A percentile compares a stretch with the other conserved stretches of the same genome.
Evolutionary conservation across 1,140 invertebrate species (phyloP).

Genomic region (Ruditapes philippinarum): DNA sequence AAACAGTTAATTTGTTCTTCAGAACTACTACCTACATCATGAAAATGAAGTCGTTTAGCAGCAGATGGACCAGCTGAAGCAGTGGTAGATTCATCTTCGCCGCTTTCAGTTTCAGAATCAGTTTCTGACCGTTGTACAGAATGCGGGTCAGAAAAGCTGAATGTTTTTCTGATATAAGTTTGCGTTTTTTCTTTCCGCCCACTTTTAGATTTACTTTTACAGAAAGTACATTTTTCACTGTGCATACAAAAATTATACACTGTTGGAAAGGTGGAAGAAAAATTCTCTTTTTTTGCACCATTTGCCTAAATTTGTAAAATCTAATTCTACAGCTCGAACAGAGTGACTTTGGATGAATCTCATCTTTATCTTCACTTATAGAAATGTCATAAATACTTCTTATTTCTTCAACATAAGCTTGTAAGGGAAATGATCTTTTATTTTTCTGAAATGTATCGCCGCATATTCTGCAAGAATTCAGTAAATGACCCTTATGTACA

Average conservation of each 20-base stretch:
- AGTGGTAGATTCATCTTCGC: background rate
- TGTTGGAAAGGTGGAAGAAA: background rate
- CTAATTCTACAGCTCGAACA: background rate
- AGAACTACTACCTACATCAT: background rate
- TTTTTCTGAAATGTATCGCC: background rate
- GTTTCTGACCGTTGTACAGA: background rate
- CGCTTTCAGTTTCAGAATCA: background rate
- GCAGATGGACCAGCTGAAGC: background rate
- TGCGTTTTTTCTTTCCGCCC: background rate
- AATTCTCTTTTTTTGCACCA: background rate
- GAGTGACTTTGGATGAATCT: background rate
- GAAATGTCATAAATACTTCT: background rate
- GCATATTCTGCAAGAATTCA: background rate
- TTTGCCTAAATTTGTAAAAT: slow-evolving; percentile 5
- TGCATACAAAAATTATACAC: background rate
- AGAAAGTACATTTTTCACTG: background rate
- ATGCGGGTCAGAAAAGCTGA: background rate
- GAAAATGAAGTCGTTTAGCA: background rate
- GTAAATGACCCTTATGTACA: background rate
- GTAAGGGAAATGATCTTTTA: background rate
- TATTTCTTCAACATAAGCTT: background rate
- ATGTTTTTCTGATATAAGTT: background rate
- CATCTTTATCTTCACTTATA: background rate
- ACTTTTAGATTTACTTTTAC: background rate
- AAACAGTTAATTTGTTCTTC: background rate